Evolutionary conservation across 2,113 vertebrate species (phyloP).

Genomic region (Perca schrenkii): DNA sequence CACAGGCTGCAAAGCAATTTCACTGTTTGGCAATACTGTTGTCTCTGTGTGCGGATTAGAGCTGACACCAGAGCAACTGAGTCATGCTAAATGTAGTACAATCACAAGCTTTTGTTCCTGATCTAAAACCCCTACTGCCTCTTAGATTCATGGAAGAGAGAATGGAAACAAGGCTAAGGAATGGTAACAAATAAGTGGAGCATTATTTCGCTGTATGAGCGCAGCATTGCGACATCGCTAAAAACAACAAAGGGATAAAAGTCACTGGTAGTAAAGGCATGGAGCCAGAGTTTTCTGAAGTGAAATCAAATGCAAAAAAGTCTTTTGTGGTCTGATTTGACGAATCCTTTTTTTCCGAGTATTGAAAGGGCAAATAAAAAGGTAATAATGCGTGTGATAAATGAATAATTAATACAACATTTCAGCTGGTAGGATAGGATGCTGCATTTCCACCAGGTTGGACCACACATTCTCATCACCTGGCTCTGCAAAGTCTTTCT

Average conservation of each 20-base stretch:
- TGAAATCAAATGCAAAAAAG: constrained; percentile 16
- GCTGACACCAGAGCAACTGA: constrained; percentile 81
- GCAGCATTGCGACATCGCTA: constrained; percentile 62
- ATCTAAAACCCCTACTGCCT: constrained; percentile 73
- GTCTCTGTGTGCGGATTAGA: constrained; percentile 83
- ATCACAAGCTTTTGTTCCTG: constrained; percentile 80
- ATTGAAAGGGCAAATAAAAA: constrained; percentile 21
- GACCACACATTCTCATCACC: constrained; percentile 51
- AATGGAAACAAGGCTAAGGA: constrained; percentile 56
- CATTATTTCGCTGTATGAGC: constrained; percentile 70
- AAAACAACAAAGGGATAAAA: constrained; percentile 62
- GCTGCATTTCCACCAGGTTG: constrained; percentile 27
- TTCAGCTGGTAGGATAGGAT: constrained; percentile 9
- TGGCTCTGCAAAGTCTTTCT: constrained; percentile 42
- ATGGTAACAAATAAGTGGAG: constrained; percentile 61
- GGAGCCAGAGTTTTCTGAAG: constrained; percentile 37
- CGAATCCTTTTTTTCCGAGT: background rate
- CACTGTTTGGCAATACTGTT: constrained; percentile 83
- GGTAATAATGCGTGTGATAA: background rate
- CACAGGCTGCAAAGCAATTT: constrained; percentile 81
- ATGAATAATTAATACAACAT: background rate
- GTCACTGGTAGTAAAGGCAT: constrained; percentile 25
- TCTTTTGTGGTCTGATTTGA: constrained; percentile 36
- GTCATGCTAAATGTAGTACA: constrained; percentile 84
- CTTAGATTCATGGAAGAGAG: constrained; percentile 61